Evolutionary conservation across 2,888 invertebrate genomes (phyloP).

Genomic region (Calameuta filiformis): DNA sequence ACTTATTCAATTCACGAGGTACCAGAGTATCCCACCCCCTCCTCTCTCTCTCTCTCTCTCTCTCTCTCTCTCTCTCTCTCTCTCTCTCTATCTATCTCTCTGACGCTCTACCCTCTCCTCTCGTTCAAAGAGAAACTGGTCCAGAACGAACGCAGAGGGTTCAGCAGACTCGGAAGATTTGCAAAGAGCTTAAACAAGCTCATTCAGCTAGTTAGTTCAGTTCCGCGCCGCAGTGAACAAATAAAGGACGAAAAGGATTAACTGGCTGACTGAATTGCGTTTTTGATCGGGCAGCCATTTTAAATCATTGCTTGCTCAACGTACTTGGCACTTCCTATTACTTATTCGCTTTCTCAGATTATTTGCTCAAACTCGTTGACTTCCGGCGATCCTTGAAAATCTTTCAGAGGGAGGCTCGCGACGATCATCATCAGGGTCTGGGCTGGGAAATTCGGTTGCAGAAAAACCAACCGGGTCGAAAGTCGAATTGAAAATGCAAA

Average conservation of each 20-base stretch:
- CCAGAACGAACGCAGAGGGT: background rate
- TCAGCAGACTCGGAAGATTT: conserved; percentile 11
- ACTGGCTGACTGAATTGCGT: background rate
- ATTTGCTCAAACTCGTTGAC: background rate
- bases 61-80: too few species aligned
- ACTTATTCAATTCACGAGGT: conserved; percentile 9
- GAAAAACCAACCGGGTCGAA: background rate
- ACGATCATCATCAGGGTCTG: background rate
- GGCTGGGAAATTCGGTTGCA: background rate
- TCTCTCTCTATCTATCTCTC: too few species aligned
- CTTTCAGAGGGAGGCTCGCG: background rate
- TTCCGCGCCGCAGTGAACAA: conserved; percentile 10
- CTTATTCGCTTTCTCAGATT: background rate
- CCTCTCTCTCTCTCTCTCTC: too few species aligned
- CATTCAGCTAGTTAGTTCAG: conserved; percentile 22
- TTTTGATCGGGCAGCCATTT: background rate
- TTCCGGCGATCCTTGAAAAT: background rate
- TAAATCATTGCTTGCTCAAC: background rate
- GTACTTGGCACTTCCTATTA: background rate
- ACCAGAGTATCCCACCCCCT: background rate
- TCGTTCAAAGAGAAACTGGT: background rate
- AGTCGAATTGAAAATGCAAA: background rate
- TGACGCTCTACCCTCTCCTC: background rate
- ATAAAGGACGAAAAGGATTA: conserved; percentile 18
- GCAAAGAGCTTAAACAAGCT: conserved; percentile 21